Base-by-base conservation (phyloP, 2,888 invertebrate species). In the Nephrocerus scutellatus region DNA sequence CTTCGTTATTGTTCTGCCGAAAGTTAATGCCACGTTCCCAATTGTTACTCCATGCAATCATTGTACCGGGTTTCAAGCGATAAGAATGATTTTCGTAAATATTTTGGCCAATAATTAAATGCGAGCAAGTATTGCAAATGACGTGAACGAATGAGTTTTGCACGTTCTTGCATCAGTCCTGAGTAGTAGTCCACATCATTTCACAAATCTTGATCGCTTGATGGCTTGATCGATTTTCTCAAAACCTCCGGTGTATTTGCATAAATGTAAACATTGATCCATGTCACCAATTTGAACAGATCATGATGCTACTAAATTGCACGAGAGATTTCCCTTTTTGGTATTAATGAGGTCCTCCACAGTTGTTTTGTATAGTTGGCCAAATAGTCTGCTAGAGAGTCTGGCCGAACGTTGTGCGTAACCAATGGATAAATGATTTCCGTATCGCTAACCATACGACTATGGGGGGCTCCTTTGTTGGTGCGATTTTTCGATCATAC, bases 1-100 rank as follows among this genome's bases (percentile, higher is more conserved):
- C 88, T 66, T 96, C 96, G 60, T 93, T 84, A 62, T 91, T 88
- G 55, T 88, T 82, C 56, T 84, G 81, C 16, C 97, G 77, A 69
- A 82, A 87, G 55, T 87, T 85, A 36, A 96, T 88, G 5, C 93
- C 96, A 55, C 91, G 76, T 1, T 93, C 93, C 96, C 97, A 98
- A 68, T 96, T 95, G 70, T 97, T 97, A 39, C 95, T 97, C 97
- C 97, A 98, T 71, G 97, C 97, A 53, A 97, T 96, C 96, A 97
- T 96, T 1, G 96, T 96, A 33, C 97, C 97, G 0, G 97, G 96
- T 71, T 93, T 93, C 26, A 98, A 72, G 48, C 90, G 87, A 68
- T 85, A 91, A 54, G 84, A 77, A 5, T n/a, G n/a, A n/a, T n/a
- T n/a, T n/a, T n/a, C n/a, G n/a, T n/a, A n/a, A n/a, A n/a, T n/a